A percentile compares a stretch with the other conserved stretches of the same genome.
Evolutionary conservation across 2,113 vertebrate genomes (phyloP).

Genomic region (Crotalus tigris): DNA sequence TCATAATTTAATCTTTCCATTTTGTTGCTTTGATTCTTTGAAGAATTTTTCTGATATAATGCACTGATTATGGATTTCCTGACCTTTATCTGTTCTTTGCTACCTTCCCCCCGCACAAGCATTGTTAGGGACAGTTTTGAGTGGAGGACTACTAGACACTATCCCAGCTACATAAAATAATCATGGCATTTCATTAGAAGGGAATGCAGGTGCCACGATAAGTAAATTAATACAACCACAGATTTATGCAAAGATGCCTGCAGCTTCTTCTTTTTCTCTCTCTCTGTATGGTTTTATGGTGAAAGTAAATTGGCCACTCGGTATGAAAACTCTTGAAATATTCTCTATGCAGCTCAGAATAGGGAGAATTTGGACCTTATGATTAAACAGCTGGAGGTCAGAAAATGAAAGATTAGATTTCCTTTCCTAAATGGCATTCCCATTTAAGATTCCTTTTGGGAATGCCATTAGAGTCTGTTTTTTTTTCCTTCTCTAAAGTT

Average conservation of each 20-base stretch:
- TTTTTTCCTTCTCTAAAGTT: not conserved
- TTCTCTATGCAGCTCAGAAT: not conserved
- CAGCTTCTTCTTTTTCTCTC: not conserved
- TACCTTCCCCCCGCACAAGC: constrained; percentile 7
- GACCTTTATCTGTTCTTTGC: constrained; percentile 44
- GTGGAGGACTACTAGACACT: not conserved
- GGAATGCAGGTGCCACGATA: not conserved
- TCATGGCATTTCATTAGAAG: not conserved
- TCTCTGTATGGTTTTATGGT: not conserved
- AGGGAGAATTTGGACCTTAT: not conserved
- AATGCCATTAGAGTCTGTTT: not conserved
- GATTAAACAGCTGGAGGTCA: not conserved
- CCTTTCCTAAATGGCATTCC: not conserved
- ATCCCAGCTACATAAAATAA: not conserved
- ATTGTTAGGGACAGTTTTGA: not conserved
- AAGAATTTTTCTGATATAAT: constrained; percentile 38
- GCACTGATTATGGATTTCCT: constrained; percentile 38
- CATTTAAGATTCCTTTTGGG: not conserved
- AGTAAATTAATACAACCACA: not conserved
- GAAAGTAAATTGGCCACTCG: not conserved
- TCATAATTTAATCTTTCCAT: constrained; percentile 54
- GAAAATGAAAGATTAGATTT: not conserved
- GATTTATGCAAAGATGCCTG: not conserved
- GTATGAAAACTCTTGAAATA: not conserved
- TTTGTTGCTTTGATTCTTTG: constrained; percentile 39